Evolutionary conservation across 2,113 vertebrate species (phyloP).

Genomic region (Mystacornis crossleyi): DNA sequence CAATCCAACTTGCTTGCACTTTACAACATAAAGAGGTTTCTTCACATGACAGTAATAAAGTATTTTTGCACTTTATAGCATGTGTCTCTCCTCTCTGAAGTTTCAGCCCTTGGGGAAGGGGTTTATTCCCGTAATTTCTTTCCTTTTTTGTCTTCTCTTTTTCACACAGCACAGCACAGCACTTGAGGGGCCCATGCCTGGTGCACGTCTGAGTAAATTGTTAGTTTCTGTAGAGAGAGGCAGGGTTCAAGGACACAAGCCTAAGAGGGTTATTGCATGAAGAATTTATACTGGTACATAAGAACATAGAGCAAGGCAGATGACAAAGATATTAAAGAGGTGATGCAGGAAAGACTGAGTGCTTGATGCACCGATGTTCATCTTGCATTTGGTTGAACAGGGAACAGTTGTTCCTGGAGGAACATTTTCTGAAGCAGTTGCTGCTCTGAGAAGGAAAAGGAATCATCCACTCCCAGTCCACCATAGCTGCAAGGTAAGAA

Average conservation of each 20-base stretch:
- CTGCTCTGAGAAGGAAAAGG: background rate
- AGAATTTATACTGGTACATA: background rate
- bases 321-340: background rate
- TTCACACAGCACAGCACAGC: background rate
- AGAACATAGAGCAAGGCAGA: background rate
- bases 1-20: background rate
- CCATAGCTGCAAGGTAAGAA: background rate
- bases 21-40: background rate
- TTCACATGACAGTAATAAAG: background rate
- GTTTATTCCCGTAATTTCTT: background rate
- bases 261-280: background rate
- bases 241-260: background rate
- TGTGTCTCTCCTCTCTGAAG: background rate
- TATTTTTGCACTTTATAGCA: background rate
- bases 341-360: background rate
- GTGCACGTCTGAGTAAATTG: background rate
- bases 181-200: accelerated
- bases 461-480: background rate
- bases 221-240: background rate
- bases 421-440: background rate
- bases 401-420: background rate
- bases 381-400: background rate
- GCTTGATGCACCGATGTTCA: background rate
- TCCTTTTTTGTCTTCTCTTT: background rate
- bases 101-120: background rate